phyloP scores from a whole-genome alignment of 2,888 invertebrate genomes.

The Lasioglossum pauxillum region DNA sequence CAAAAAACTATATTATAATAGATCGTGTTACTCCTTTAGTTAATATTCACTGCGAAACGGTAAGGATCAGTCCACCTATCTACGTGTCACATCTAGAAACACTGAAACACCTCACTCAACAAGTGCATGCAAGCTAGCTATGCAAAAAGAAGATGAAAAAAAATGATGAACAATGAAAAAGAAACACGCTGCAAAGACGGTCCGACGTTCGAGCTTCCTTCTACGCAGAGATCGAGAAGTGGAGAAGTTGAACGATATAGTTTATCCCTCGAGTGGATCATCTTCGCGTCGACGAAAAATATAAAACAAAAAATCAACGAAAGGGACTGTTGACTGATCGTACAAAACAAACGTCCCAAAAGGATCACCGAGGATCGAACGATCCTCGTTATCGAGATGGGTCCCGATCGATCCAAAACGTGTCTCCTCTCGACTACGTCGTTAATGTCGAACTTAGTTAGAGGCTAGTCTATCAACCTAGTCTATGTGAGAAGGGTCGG shows the following conservation, averaged over 20 bases:
- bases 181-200: constrained; percentile 58
- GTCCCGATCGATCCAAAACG: constrained; percentile 37
- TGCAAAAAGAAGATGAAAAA: constrained; percentile 46
- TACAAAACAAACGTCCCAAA: constrained; percentile 40
- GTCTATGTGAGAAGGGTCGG: constrained; percentile 74
- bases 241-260: constrained; percentile 25
- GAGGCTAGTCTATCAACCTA: constrained; percentile 70
- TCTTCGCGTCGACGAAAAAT: background rate
- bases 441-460: constrained; percentile 72
- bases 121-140: constrained; percentile 70
- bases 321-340: constrained; percentile 9
- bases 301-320: constrained; percentile 28
- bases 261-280: constrained; percentile 23
- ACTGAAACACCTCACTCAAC: constrained; percentile 54
- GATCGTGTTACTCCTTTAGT: constrained; percentile 41
- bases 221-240: constrained; percentile 55
- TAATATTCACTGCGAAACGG: constrained; percentile 46
- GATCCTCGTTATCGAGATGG: constrained; percentile 6
- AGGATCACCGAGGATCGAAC: constrained; percentile 38
- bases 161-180: constrained; percentile 66
- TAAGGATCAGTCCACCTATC: constrained; percentile 34
- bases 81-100: constrained; percentile 39
- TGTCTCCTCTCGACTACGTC: constrained; percentile 59
- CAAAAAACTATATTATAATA: constrained; percentile 42
- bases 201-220: constrained; percentile 65